Percentiles rank a stretch among this genome's conserved stretches.
These are phyloP conservation scores for Caenorhabditis sp. DNA, from an alignment of 2,888 invertebrate genomes.

Conservation along the genomic window DNA sequence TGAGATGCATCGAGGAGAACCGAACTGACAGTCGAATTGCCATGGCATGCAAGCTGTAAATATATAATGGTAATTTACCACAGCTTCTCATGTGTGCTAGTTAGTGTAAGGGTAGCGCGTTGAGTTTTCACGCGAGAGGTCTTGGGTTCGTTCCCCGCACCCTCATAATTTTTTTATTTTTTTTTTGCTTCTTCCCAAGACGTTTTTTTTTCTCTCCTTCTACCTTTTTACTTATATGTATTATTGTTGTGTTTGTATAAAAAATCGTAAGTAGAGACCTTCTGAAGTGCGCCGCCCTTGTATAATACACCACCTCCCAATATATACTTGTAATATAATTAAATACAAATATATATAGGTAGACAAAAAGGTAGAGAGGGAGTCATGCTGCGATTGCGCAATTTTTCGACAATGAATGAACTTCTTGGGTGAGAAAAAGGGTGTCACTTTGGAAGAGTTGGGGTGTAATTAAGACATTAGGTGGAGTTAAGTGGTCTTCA, in stretches of 20 bases:
- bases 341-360: not conserved
- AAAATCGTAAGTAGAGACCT: not conserved
- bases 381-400: slow-evolving; percentile 1
- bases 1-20: slow-evolving; percentile 62
- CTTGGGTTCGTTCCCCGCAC: too few species aligned
- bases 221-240: not conserved
- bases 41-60: slow-evolving; percentile 64
- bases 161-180: too few species aligned
- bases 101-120: too few species aligned
- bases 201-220: not conserved
- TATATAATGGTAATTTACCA: too few species aligned
- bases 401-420: not conserved
- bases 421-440: not conserved
- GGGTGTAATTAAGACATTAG: too few species aligned
- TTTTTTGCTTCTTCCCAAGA: too few species aligned
- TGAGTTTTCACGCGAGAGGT: too few species aligned
- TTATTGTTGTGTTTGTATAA: not conserved
- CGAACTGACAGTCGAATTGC: slow-evolving; percentile 70
- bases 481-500: too few species aligned
- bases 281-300: not conserved
- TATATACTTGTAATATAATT: not conserved
- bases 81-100: too few species aligned
- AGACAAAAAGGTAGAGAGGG: not conserved
- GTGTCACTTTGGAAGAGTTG: not conserved
- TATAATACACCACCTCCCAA: not conserved